Conservation (phyloP, 2,113 vertebrate species). For the Tonatia bakeri region DNA sequence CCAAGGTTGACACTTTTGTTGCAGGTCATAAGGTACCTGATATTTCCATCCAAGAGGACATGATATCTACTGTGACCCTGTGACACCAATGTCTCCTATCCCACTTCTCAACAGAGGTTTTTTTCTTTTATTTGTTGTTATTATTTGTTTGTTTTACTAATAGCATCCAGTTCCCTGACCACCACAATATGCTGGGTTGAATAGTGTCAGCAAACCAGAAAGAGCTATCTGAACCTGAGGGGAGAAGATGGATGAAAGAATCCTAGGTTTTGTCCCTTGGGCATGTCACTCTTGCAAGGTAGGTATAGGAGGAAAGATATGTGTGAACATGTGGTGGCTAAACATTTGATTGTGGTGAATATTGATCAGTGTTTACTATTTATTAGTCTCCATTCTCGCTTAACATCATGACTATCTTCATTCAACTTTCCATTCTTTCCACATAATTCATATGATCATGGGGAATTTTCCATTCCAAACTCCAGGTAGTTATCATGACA, state of each 20-base stretch:
- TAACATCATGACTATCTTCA: neutral
- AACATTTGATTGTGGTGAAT: neutral
- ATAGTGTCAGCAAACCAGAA: neutral
- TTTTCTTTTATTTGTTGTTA: neutral
- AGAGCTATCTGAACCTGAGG: neutral
- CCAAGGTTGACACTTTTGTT: neutral
- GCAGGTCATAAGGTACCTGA: neutral
- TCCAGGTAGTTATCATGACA: neutral
- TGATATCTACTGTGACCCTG: neutral
- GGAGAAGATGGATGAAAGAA: neutral
- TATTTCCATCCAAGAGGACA: neutral
- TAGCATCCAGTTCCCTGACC: neutral
- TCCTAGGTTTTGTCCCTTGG: neutral
- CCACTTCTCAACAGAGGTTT: neutral
- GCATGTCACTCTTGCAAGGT: neutral
- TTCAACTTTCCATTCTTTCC: neutral
- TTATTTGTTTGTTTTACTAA: neutral
- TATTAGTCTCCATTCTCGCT: neutral
- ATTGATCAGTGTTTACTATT: neutral
- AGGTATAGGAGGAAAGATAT: neutral
- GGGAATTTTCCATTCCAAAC: neutral
- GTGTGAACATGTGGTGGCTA: neutral
- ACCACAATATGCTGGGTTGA: neutral
- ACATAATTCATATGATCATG: neutral
- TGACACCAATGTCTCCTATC: neutral